phyloP scores from a whole-genome alignment of 37 sponge, comb jelly and placozoan genomes.

The Crambe crambe region DNA sequence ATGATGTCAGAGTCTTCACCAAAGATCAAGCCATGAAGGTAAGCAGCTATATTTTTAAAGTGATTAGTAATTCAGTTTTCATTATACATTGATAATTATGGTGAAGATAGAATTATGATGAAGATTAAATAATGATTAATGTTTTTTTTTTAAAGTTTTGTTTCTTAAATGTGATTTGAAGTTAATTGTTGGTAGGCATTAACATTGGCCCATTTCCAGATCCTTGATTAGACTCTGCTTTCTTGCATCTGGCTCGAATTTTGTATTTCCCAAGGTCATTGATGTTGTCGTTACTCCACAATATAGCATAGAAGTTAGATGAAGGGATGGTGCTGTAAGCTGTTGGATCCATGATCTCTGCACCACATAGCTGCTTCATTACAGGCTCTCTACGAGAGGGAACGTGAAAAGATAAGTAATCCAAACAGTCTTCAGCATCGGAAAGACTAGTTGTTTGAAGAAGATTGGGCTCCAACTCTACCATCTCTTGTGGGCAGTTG shows the following conservation, averaged over 20 bases:
- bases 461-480: not conserved
- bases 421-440: not conserved
- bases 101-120: no score
- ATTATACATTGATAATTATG: no score
- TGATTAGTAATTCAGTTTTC: no score
- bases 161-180: no score
- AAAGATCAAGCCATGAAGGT: conserved; percentile 72
- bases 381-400: not conserved
- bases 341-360: not conserved
- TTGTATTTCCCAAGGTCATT: not conserved
- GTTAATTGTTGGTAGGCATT: no score
- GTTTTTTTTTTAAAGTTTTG: no score
- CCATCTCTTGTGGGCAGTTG: conserved; percentile 1
- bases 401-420: conserved; percentile 6
- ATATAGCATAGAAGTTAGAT: not conserved
- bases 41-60: no score
- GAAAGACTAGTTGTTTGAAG: not conserved
- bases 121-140: no score
- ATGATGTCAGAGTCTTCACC: conserved; percentile 74
- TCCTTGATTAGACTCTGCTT: no score
- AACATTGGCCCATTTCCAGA: no score
- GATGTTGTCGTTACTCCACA: conserved; percentile 3
- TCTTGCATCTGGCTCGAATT: not conserved
- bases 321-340: not conserved
- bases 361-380: not conserved